Percentiles rank a stretch among this genome's conserved stretches.
These are phyloP conservation scores for Melanocharis versteri DNA, from an alignment of 2,113 vertebrate genomes.

Conservation along the genomic window DNA sequence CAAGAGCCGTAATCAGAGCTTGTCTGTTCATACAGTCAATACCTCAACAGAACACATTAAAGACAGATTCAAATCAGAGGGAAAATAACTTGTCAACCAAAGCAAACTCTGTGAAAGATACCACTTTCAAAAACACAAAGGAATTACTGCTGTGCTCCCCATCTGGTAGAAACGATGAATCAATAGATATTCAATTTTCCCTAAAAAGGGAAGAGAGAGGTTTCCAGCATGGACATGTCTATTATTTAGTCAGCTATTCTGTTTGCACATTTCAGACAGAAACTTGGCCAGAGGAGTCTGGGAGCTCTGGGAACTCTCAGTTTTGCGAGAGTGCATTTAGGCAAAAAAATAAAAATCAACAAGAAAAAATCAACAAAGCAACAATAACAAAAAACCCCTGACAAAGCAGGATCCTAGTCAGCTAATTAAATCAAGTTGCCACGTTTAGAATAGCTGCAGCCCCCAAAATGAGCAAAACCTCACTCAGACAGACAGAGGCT, in stretches of 20 bases:
- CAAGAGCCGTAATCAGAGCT: constrained; percentile 15
- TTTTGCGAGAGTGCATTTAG: constrained; percentile 18
- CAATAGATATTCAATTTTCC: constrained; percentile 38
- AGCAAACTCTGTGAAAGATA: constrained; percentile 37
- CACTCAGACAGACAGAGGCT: constrained; percentile 40
- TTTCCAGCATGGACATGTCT: constrained; percentile 10
- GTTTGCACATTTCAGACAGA: constrained; percentile 15
- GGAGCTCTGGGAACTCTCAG: not conserved
- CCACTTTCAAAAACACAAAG: not conserved
- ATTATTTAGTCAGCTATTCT: constrained; percentile 48
- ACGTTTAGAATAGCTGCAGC: constrained; percentile 22
- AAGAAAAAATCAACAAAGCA: not conserved
- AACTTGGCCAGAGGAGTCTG: constrained; percentile 2
- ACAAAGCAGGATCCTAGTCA: constrained; percentile 18
- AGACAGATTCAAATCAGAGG: constrained; percentile 33
- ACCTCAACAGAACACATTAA: not conserved
- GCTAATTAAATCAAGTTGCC: constrained; percentile 46
- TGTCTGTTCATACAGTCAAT: constrained; percentile 19
- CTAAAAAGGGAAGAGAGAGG: constrained; percentile 19
- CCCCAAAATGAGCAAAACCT: constrained; percentile 52
- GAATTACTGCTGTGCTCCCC: constrained; percentile 21
- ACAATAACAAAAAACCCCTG: not conserved
- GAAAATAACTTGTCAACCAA: constrained; percentile 48
- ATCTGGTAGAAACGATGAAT: constrained; percentile 43
- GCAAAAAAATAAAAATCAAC: not conserved